Evolutionary conservation across 2,888 invertebrate species (phyloP), one percentile per base, ranked within the genome.

Genomic region (Xestobium rufovillosum): DNA sequence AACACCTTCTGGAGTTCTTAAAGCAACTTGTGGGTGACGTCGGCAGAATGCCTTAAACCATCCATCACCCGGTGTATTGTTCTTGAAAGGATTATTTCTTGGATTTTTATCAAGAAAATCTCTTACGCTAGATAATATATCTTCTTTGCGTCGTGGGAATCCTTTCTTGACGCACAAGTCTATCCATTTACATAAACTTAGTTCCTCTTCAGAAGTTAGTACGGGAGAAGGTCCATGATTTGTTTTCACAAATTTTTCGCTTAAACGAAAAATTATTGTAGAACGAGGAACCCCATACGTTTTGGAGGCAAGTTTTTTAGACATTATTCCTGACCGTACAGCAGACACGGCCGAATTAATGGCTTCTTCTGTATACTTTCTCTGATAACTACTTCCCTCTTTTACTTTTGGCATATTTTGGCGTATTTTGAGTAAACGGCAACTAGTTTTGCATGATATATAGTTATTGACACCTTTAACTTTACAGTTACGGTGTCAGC

Each of bases 1-100:
- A 12, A 53, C 49, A 26, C 42, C 36, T 36, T 53, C 48, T 23
- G 47, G 29, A 35, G 45, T 51, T 30, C 50, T 32, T 13, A 41
- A 3, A 13, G 16, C 19, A 34, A 34, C 14, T 50, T 35, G 12
- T 48, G 38, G 14, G 49, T 50, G 39, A 50, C 49, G 19, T 19
- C 38, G 27, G 16, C 47, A 23, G 34, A 51, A 47, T 8, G 44
- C 36, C 34, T 50, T 43, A 27, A 38, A 43, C 49, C 45, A 49
- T 31, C 42, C 41, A 14, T 47, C 42, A 2, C 48, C 47, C 6
- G 41, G 33, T 11, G 3, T 3, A 17, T 39, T 41, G 16, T 34
- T 30, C 30, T 34, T 35, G 29, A 37, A 41, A 17, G 41, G 34
- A 29, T 15, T 34, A 23, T 11, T 10, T 30, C 31, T 25, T 4